Percentiles rank a stretch among this genome's conserved stretches.
phyloP scores from a whole-genome alignment of 92 coral and sea anemone genomes.

The Pocillopora meandrina region DNA sequence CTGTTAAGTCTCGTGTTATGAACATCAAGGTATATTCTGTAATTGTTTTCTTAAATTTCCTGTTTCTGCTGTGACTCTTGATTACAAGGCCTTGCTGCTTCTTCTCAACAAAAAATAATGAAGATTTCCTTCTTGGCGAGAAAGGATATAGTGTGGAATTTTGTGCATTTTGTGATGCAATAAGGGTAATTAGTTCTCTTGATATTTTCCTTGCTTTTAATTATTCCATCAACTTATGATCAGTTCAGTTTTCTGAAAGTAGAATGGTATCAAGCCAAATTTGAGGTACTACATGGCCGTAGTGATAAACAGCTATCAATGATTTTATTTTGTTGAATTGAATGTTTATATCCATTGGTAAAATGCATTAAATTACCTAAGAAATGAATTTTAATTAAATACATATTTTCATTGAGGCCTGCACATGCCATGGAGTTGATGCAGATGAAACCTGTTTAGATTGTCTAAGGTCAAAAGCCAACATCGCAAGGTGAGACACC shows the following conservation, averaged over 20 bases:
- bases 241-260: no score
- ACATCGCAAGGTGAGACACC: background rate
- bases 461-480: constrained; percentile 47
- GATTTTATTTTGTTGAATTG: constrained; percentile 47
- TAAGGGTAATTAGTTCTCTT: constrained; percentile 27
- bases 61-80: constrained; percentile 32
- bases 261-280: no score
- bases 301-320: constrained; percentile 41
- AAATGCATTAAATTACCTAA: background rate
- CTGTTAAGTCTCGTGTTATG: background rate
- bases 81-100: constrained; percentile 47
- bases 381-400: background rate
- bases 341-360: no score
- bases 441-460: background rate
- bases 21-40: background rate
- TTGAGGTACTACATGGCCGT: no score
- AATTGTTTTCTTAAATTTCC: background rate
- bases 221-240: no score
- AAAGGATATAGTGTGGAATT: constrained; percentile 33
- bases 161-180: constrained; percentile 46
- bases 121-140: constrained; percentile 36
- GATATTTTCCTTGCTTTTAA: background rate
- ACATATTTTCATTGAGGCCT: no score
- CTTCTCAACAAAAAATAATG: constrained; percentile 13
- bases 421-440: background rate